Base-by-base conservation (phyloP, 2,888 invertebrate genomes). In the Pseudoips prasinana region DNA sequence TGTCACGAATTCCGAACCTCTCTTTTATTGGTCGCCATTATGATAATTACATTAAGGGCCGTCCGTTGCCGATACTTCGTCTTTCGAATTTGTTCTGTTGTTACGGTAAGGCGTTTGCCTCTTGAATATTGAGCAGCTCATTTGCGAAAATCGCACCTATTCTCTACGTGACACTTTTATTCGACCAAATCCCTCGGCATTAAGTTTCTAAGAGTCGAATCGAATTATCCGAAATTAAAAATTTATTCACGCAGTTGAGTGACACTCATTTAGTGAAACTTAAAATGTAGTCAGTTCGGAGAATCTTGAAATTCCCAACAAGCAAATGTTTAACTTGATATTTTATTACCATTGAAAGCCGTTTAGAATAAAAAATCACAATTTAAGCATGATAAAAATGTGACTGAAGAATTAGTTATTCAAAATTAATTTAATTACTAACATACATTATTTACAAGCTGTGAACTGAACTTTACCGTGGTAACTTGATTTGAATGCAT, bases 11-110 rank as follows among this genome's bases (percentile, higher is more conserved):
- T 80, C 73, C 63, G 78, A 78, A 83, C 78, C 77, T 82, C 81
- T 75, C 84, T 84, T 87, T 86, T 86, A 87, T 86, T 85, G 85
- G 83, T 79, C 77, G 77, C 77, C 82, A 87, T 88, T 87, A 86
- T 85, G 84, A 83, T 86, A 87, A 87, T 88, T 86, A 79, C 79
- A 76, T 87, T 86, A 85, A 79, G 80, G 82, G 67, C 70, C 70
- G 80, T 68, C 72, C 76, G 77, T 65, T 69, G 77, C 73, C 84
- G 81, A 85, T 85, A 80, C 80, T 86, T 72, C 80, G 83, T 85
- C 83, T 85, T 81, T 69, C 68, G 78, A 85, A 86, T 86, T 87
- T 81, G 84, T 83, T 80, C 83, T 78, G 81, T 84, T 85, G 84
- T 81, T 80, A 79, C 78, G 73, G 69, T 74, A 73, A 76, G 74